These are phyloP conservation scores for Chrysomallon squamiferum DNA, from an alignment of 1,140 invertebrate genomes.

Conservation along the genomic window DNA sequence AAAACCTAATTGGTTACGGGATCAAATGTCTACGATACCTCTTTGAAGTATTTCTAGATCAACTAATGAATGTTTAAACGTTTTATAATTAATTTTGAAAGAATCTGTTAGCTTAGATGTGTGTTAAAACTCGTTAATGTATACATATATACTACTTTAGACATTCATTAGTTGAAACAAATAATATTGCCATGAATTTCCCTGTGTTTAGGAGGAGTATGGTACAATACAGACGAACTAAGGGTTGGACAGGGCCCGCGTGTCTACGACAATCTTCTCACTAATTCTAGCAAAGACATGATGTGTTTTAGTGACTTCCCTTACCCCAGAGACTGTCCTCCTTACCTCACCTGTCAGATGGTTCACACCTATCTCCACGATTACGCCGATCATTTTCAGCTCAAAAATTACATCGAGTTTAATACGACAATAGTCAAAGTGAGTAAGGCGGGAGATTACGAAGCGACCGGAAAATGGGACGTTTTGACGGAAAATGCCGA, in stretches of 20 bases:
- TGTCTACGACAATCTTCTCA: background rate
- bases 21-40: too few species aligned
- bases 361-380: conserved; percentile 62
- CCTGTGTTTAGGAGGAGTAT: background rate
- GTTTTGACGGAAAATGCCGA: conserved; percentile 29
- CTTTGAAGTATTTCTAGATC: too few species aligned
- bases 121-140: too few species aligned
- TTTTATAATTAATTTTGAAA: too few species aligned
- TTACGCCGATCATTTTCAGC: conserved; percentile 61
- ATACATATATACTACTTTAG: too few species aligned
- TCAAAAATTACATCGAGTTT: conserved; percentile 58
- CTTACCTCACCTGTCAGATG: conserved; percentile 63
- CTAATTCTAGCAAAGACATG: conserved; percentile 50
- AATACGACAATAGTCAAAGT: conserved; percentile 52
- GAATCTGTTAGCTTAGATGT: too few species aligned
- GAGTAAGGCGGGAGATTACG: conserved; percentile 46
- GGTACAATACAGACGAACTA: background rate
- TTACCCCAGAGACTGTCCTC: conserved; percentile 60
- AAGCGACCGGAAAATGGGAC: conserved; percentile 58
- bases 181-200: too few species aligned
- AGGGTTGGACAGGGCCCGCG: background rate
- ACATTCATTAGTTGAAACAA: too few species aligned
- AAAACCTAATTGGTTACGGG: too few species aligned
- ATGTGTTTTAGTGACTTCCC: conserved; percentile 65
- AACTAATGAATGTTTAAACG: too few species aligned